Conservation (phyloP, 2,797 vertebrate genomes). For the Enteromius fasciolatus region DNA sequence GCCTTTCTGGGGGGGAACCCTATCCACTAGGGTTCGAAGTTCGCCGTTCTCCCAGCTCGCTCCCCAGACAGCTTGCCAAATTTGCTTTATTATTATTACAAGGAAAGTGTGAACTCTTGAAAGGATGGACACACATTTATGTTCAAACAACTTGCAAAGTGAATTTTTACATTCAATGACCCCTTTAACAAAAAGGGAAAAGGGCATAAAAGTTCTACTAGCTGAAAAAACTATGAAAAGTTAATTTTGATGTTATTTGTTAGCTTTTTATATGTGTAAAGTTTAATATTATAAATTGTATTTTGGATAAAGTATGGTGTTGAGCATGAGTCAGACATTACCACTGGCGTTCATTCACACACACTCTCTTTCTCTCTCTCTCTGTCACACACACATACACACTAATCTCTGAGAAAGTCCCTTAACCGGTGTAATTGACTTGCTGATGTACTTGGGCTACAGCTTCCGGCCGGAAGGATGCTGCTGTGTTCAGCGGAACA, state of each 20-base stretch:
- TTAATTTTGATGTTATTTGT: neutral
- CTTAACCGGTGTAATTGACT: conserved; percentile 48
- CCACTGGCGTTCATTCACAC: conserved; percentile 8
- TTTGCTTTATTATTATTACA: no score
- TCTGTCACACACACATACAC: conserved; percentile 8
- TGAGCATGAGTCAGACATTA: conserved; percentile 3
- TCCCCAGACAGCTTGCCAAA: no score
- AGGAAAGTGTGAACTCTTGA: no score
- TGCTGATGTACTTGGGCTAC: conserved; percentile 48
- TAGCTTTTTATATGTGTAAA: neutral
- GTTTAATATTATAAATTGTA: neutral
- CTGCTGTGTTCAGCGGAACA: conserved; percentile 47
- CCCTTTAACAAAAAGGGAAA: neutral
- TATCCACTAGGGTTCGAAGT: no score
- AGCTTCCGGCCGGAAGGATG: conserved; percentile 51
- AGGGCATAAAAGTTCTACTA: neutral
- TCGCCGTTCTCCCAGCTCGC: no score
- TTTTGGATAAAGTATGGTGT: neutral
- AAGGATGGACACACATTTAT: neutral
- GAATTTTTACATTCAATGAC: no score
- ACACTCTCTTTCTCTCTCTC: neutral
- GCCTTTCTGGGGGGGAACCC: no score
- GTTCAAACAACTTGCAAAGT: no score
- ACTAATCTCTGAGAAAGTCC: conserved; percentile 36
- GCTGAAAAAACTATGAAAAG: neutral